Evolutionary conservation across 2,113 vertebrate genomes (phyloP).

Genomic region (Gobiocypris rarus): DNA sequence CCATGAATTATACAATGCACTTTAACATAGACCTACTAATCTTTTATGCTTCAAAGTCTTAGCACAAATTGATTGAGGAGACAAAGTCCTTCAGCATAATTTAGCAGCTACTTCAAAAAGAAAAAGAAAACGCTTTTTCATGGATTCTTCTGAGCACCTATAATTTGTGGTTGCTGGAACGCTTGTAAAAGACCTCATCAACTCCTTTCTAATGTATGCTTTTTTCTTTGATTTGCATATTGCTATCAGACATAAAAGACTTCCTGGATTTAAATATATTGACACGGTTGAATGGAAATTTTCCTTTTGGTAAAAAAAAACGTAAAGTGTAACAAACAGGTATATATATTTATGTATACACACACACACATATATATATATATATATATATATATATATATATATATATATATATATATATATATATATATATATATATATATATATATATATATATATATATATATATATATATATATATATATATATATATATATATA

Average conservation of each 20-base stretch:
- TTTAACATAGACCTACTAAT: constrained; percentile 29
- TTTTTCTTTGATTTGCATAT: background rate
- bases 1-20: constrained; percentile 14
- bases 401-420: no score
- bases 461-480: no score
- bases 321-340: no score
- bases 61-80: background rate
- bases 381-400: no score
- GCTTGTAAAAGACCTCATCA: constrained; percentile 12
- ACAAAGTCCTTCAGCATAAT: constrained; percentile 25
- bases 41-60: constrained; percentile 27
- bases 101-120: constrained; percentile 25
- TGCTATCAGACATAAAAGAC: background rate
- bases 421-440: no score
- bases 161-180: background rate
- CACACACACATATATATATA: no score
- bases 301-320: no score
- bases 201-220: background rate
- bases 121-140: constrained; percentile 12
- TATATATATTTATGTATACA: no score
- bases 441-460: no score
- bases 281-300: no score
- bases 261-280: no score
- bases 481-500: no score
- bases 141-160: constrained; percentile 15